Evolutionary conservation across 2,113 vertebrate genomes (phyloP).

Genomic region (Nematolebias whitei): DNA sequence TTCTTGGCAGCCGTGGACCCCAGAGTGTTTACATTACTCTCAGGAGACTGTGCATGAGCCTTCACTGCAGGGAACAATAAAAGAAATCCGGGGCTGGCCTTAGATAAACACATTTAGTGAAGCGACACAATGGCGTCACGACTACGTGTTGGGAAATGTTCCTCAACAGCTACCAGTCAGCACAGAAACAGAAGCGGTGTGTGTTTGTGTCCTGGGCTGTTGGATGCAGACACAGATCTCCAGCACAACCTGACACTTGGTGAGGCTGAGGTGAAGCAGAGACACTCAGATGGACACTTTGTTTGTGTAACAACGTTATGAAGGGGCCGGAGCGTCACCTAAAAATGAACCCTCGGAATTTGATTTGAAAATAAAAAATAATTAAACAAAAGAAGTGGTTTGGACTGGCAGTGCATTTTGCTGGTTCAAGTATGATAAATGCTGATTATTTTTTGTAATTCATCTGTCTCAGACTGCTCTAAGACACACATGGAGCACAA

Average conservation of each 20-base stretch:
- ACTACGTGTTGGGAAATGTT: constrained; percentile 31
- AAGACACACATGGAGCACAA: not conserved
- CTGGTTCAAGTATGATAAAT: constrained; percentile 43
- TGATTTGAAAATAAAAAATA: not conserved
- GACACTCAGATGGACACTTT: constrained; percentile 48
- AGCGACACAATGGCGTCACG: constrained; percentile 38
- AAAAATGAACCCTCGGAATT: constrained; percentile 27
- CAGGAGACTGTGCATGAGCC: constrained; percentile 45
- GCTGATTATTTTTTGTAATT: not conserved
- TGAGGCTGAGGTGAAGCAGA: constrained; percentile 70
- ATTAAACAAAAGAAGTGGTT: not conserved
- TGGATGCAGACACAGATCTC: constrained; percentile 47
- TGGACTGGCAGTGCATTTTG: constrained; percentile 64
- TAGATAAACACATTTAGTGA: constrained; percentile 62
- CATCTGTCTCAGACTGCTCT: not conserved
- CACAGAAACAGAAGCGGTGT: constrained; percentile 3
- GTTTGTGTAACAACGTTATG: constrained; percentile 68
- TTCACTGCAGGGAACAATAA: constrained; percentile 59
- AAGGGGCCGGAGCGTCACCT: constrained; percentile 46
- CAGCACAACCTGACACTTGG: constrained; percentile 58
- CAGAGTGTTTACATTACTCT: constrained; percentile 67
- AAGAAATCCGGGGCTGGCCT: constrained; percentile 33
- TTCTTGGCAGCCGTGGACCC: constrained; percentile 61
- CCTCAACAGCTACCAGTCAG: constrained; percentile 25
- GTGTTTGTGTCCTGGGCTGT: not conserved